These are phyloP conservation scores for Pedicia rivosa DNA, from an alignment of 2,888 invertebrate genomes.

Conservation along the genomic window DNA sequence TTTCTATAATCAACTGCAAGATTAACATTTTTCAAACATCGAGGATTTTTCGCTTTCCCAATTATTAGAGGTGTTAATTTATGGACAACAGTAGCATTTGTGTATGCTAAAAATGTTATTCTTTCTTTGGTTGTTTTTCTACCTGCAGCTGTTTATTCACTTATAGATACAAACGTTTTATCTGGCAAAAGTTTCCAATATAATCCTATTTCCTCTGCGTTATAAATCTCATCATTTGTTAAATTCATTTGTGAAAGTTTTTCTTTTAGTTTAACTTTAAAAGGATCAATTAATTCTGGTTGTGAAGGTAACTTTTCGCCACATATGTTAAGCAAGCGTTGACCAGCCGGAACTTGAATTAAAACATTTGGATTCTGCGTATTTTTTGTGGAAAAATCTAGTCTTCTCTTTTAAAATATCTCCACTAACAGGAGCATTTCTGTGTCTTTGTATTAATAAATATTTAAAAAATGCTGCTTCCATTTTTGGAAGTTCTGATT, in stretches of 20 bases:
- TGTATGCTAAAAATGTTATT: constrained; percentile 11
- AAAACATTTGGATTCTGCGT: constrained; percentile 10
- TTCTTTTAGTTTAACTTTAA: constrained; percentile 6
- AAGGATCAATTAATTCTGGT: constrained; percentile 7
- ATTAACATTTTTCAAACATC: constrained; percentile 10
- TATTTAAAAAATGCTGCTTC: constrained; percentile 14
- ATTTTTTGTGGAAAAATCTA: constrained; percentile 13
- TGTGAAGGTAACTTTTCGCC: constrained; percentile 9
- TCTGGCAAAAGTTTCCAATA: constrained; percentile 14
- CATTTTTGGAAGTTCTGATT: constrained; percentile 11
- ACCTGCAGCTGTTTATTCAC: constrained; percentile 7
- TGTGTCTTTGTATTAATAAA: constrained; percentile 13
- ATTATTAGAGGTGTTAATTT: constrained; percentile 13
- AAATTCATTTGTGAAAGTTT: constrained; percentile 10
- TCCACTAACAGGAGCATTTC: constrained; percentile 7
- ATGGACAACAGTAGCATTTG: constrained; percentile 13
- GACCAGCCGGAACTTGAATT: constrained; percentile 11
- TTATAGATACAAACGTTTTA: constrained; percentile 10
- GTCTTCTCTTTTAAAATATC: constrained; percentile 13
- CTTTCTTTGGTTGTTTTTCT: constrained; percentile 10
- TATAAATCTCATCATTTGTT: constrained; percentile 12
- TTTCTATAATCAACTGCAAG: constrained; percentile 10
- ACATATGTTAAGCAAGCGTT: constrained; percentile 11
- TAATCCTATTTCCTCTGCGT: constrained; percentile 14
- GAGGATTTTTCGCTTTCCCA: constrained; percentile 10